Evolutionary conservation across 2,888 invertebrate genomes (phyloP), one percentile per base, ranked within the genome.

Genomic region (Chrysolina haemoptera): DNA sequence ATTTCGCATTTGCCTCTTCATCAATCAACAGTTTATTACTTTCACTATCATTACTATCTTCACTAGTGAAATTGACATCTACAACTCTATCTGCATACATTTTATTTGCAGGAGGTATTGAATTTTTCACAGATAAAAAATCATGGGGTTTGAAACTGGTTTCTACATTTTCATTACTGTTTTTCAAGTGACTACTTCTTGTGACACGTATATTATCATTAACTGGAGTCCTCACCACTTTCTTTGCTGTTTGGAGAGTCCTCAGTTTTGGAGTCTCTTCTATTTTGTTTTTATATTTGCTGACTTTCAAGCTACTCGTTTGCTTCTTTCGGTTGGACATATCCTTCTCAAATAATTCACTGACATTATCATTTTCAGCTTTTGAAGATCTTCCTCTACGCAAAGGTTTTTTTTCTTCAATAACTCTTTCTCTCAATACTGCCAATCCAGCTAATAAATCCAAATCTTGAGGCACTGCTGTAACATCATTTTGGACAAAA

Each of bases 1-100:
- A 9, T 64, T 43, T 65, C 10, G 65, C 20, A 14, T 22, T 53
- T 40, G 53, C 18, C 6, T 41, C 67, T 53, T 71, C 66, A 40
- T 71, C 71, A n/a, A 71, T 71, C 65, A 71, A 18, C 16, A 71
- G 27, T 43, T 27, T 71, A 43, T 65, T 66, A 43, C 65, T 70
- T 59, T 71, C 71, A 35, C 71, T 71, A 43, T 71, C 71, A 16
- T 65, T 70, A 27, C 71, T 71, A 43, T 71, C 71, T 71, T 71
- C 70, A 65, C 65, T 71, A 11, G 64, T 71, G 18, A 65, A 12
- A 20, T 50, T 43, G n/a, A 71, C 18, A 27, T 71, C 70, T 8
- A 50, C 40, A 43, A 71, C 9, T 40, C 53, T 65, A 20, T 71
- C 64, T 9, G 40, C 46, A 55, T 65, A 65, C 1, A 22, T 20